phyloP scores from a whole-genome alignment of 30 jellyfish, hydroid and myxozoan genomes.

The Aurelia aurita region DNA sequence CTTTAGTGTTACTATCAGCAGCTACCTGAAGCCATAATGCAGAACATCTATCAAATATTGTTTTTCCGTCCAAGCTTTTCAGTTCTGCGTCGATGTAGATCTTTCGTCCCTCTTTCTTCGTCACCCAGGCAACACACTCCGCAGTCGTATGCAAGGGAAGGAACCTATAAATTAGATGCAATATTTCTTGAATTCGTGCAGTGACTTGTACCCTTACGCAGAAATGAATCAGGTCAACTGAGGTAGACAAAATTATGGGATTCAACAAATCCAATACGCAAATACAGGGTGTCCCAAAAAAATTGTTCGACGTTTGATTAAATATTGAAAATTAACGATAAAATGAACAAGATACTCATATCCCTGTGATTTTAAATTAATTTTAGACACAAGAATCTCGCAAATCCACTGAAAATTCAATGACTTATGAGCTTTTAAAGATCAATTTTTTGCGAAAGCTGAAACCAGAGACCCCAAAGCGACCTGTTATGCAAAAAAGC shows the following conservation, averaged over 20 bases:
- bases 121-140: conserved; percentile 61
- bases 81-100: conserved; percentile 48
- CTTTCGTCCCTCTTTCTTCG: conserved; percentile 65
- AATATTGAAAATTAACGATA: no score
- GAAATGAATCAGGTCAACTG: not conserved
- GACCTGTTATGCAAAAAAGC: no score
- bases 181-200: no score
- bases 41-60: conserved; percentile 61
- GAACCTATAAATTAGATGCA: conserved; percentile 19
- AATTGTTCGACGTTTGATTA: no score
- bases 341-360: no score
- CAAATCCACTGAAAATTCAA: no score
- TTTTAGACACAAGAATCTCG: no score
- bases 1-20: not conserved
- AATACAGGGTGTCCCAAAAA: no score
- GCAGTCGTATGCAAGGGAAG: conserved; percentile 74
- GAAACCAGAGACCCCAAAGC: no score
- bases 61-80: conserved; percentile 60
- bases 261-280: not conserved
- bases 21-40: conserved; percentile 62
- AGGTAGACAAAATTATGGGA: not conserved
- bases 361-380: no score
- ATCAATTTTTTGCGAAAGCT: no score
- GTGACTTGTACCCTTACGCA: not conserved
- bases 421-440: no score